Base-by-base conservation (phyloP, 2,113 vertebrate species). In the Hemibagrus wyckioides region DNA sequence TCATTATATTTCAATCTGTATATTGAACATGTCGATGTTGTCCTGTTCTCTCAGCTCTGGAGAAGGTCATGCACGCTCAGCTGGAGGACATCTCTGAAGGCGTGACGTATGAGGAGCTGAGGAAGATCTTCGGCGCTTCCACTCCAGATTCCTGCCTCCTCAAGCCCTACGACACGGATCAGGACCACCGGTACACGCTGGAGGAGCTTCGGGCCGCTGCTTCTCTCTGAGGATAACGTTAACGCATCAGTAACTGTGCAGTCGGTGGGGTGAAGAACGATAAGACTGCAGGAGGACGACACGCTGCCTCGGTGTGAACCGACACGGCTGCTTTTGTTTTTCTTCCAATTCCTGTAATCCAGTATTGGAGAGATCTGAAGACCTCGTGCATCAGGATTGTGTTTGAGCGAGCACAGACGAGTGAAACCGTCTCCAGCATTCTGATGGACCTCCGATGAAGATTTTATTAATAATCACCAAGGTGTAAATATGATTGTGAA, bases 191-290 rank as follows among this genome's bases (percentile, higher is more conserved):
- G 85, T 95, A 91, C 80, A 93, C 93, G 2, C 65, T 92, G 88
- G 75, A 7, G 39, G 95, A 95, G 89, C 92, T 95, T 81, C 90
- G 28, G 73, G 90, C 90, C 57, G 94, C 94, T 39, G 52, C 88
- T 2, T 90, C 93, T 48, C 85, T 94, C 76, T 95, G 91, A 95
- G 90, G 80, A 63, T 67, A 73, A 21, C 23, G 39, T 9, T 15
- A n/a, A 48, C 44, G 2, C n/a, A 76, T 25, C 71, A 10, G 71
- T 41, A 41, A 52, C 30, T n/a, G 30, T 28, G 25, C 52, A 39
- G 50, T 56, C 19, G 28, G 23, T 30, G 48, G n/a, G 28, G 30
- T 44, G 36, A 65, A 65, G 75, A 65, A 80, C 73, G 0, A 36
- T 73, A 10, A 63, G 19, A 33, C 10, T n/a, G 33, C 14, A 21